These are phyloP conservation scores for Paracanthobrama guichenoti DNA, from an alignment of 2,113 vertebrate species.

Conservation along the genomic window DNA sequence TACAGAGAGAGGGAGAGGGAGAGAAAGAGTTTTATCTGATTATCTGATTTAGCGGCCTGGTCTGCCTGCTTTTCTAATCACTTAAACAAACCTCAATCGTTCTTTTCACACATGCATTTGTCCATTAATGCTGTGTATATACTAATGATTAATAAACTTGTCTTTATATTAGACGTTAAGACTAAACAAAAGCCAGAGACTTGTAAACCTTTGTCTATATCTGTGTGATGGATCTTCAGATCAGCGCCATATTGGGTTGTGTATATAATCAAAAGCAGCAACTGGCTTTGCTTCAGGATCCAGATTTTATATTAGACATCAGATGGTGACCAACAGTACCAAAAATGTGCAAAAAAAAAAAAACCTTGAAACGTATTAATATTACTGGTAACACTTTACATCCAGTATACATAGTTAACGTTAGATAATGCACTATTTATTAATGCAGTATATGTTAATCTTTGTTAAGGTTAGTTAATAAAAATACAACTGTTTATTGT, in stretches of 20 bases:
- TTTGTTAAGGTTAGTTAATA: background rate
- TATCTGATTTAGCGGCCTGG: conserved; percentile 39
- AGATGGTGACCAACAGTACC: no score
- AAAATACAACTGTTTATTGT: background rate
- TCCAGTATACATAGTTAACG: no score
- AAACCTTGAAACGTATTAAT: background rate
- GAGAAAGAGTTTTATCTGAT: conserved; percentile 54
- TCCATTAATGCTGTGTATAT: conserved; percentile 42
- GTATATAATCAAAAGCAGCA: conserved; percentile 29
- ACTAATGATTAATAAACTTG: conserved; percentile 47
- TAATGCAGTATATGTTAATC: background rate
- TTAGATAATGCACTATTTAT: background rate
- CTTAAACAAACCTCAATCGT: conserved; percentile 32
- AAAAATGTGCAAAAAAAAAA: background rate
- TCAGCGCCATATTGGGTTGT: background rate
- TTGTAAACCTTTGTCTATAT: conserved; percentile 59
- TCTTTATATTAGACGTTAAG: conserved; percentile 56
- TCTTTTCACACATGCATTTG: conserved; percentile 40
- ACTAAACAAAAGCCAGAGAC: conserved; percentile 65
- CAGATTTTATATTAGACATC: background rate
- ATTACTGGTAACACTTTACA: background rate
- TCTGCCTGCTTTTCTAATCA: conserved; percentile 46
- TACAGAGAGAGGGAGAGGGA: conserved; percentile 60
- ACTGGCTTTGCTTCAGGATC: background rate
- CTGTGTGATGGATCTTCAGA: conserved; percentile 57